These are phyloP conservation scores for Lycaena phlaeas DNA, from an alignment of 2,888 invertebrate species.

Conservation along the genomic window DNA sequence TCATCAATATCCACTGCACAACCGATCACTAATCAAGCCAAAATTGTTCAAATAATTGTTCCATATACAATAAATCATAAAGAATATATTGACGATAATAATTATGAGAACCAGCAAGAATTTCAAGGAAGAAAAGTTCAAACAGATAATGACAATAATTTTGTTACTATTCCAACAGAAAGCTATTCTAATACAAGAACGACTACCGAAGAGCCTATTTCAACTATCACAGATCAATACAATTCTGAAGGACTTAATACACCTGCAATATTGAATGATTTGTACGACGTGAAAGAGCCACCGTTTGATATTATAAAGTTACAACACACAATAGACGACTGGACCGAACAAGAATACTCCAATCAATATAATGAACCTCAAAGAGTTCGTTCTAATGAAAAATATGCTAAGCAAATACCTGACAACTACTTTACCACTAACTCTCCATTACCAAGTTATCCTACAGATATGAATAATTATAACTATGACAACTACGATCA, in stretches of 20 bases:
- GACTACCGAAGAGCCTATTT: slow-evolving; percentile 36
- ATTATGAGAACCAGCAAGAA: slow-evolving; percentile 35
- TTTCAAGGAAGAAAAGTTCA: slow-evolving; percentile 67
- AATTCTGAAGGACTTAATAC: slow-evolving; percentile 63
- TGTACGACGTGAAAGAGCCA: slow-evolving; percentile 63
- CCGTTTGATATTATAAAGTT: slow-evolving; percentile 81
- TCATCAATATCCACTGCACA: slow-evolving; percentile 28
- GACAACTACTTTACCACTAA: slow-evolving; percentile 81
- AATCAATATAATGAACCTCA: slow-evolving; percentile 59
- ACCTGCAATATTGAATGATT: slow-evolving; percentile 41
- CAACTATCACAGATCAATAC: slow-evolving; percentile 53
- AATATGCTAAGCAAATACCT: slow-evolving; percentile 83
- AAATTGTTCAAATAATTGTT: slow-evolving; percentile 85
- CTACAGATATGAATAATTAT: slow-evolving; percentile 39
- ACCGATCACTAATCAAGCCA: slow-evolving; percentile 62
- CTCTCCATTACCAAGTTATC: slow-evolving; percentile 46
- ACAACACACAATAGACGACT: slow-evolving; percentile 88
- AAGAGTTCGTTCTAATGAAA: slow-evolving; percentile 66
- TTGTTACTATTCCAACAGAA: slow-evolving; percentile 31
- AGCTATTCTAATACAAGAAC: slow-evolving; percentile 33
- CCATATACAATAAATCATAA: slow-evolving; percentile 78
- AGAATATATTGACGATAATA: slow-evolving; percentile 27
- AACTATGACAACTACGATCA: slow-evolving; percentile 59
- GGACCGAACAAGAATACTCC: slow-evolving; percentile 85
- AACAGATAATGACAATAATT: slow-evolving; percentile 34